phyloP scores from a whole-genome alignment of 2,113 vertebrate genomes.

The Chaetorhynchus papuensis region DNA sequence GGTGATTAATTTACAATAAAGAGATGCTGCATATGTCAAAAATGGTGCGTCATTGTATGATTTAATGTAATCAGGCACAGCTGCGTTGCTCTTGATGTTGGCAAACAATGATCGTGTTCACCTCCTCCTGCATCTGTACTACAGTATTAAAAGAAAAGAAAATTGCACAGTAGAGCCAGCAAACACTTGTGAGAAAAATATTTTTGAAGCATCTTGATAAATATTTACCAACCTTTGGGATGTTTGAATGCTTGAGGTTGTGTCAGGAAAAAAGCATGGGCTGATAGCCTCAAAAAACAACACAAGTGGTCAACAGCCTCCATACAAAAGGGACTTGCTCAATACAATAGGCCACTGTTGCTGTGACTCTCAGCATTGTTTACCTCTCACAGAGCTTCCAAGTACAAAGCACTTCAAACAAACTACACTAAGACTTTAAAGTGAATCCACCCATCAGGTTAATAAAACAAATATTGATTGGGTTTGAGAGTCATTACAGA shows the following conservation, averaged over 20 bases:
- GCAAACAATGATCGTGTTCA: conserved; percentile 4
- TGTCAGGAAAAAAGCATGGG: conserved; percentile 48
- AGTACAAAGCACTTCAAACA: conserved; percentile 49
- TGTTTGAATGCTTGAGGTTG: conserved; percentile 24
- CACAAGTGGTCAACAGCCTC: conserved; percentile 41
- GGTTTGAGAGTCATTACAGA: conserved; percentile 5
- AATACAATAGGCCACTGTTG: conserved; percentile 54
- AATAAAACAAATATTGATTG: conserved; percentile 50
- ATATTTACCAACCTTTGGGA: conserved; percentile 32
- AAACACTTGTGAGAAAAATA: not conserved
- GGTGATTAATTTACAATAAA: conserved; percentile 40
- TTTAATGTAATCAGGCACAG: conserved; percentile 19
- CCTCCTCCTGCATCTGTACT: not conserved
- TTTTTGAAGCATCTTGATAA: conserved; percentile 22
- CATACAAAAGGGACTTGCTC: not conserved
- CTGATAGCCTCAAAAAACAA: conserved; percentile 43
- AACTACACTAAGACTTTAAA: conserved; percentile 48
- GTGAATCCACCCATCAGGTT: conserved; percentile 40
- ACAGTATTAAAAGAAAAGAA: not conserved
- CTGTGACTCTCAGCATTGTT: conserved; percentile 44
- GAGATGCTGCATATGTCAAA: conserved; percentile 31
- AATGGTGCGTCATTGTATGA: conserved; percentile 23
- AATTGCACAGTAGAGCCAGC: not conserved
- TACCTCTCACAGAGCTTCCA: conserved; percentile 47
- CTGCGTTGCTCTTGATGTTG: conserved; percentile 22